A percentile compares a stretch with the other conserved stretches of the same genome.
phyloP scores from a whole-genome alignment of 2,113 vertebrate genomes.

The Passer montanus region DNA sequence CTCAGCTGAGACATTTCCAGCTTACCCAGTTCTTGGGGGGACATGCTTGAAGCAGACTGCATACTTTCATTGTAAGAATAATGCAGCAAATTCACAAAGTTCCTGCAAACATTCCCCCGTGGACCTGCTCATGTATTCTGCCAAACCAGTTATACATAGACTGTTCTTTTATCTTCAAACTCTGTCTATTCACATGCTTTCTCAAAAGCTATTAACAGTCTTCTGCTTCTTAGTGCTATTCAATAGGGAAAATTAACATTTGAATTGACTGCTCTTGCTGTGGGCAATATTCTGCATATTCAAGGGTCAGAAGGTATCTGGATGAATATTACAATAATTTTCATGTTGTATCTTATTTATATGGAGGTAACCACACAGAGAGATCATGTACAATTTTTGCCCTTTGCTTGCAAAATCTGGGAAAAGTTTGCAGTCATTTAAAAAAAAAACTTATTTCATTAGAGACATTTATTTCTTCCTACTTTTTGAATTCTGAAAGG shows the following conservation, averaged over 20 bases:
- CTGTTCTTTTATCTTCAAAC: neutral
- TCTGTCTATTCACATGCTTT: neutral
- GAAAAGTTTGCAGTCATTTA: neutral
- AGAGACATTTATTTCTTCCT: neutral
- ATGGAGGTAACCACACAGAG: neutral
- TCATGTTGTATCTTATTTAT: neutral
- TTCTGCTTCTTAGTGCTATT: neutral
- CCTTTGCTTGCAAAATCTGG: neutral
- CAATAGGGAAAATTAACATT: neutral
- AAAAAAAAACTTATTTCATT: neutral
- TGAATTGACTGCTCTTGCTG: neutral
- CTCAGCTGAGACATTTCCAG: neutral
- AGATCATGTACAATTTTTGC: rapidly evolving
- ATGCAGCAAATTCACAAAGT: neutral
- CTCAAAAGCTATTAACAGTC: neutral
- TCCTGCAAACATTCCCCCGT: neutral
- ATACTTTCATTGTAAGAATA: neutral
- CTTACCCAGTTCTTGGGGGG: neutral
- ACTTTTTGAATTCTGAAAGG: neutral
- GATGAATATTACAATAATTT: neutral
- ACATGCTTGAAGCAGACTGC: neutral
- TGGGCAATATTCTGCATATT: neutral
- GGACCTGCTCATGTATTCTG: neutral
- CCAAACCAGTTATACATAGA: neutral
- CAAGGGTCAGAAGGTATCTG: neutral